Evolutionary conservation across 2,888 invertebrate species (phyloP), one percentile per base, ranked within the genome.

Genomic region (Hydroisotoma schaefferi): DNA sequence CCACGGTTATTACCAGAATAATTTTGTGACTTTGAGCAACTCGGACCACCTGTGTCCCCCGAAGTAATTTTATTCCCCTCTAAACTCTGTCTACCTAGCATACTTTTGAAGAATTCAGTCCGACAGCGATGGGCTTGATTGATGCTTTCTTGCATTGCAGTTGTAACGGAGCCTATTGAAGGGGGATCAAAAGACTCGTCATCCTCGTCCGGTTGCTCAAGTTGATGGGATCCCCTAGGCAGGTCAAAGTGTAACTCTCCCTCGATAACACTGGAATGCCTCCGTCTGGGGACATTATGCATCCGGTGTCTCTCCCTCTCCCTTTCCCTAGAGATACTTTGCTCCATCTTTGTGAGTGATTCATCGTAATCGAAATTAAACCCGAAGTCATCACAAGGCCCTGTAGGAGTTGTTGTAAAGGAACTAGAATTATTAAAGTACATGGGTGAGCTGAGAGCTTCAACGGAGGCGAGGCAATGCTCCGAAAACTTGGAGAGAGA

Each of bases 401-500:
- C 65, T 12, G 65, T 65, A 5, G 65, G 65, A 8, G 65, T 65
- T 6, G 61, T 61, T 1, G 65, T 58, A 40, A 64, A 64, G 28
- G 60, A 61, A 38, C 40, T 26, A 15, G 53, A 33, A 29, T 49
- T 49, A 27, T 53, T 53, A 43, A 53, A 61, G 40, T 65, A 65
- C 28, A 65, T 44, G 15, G 65, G 65, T 3, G 65, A 65, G 15
- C 56, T 65, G 51, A 68, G 52, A 20, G 70, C 70, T 53, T 68
- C 70, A 33, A 66, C 67, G 10, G 70, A 70, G 22, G 63, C 65
- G 1, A 70, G 57, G 54, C 70, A 70, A 55, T 63, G 66, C 44
- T 70, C 67, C 1, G 70, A 68, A 55, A 70, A 70, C 40, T 68
- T 63, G 23, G 67, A 67, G 51, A 70, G 61, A 38, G 67, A 65